Evolutionary conservation across 2,113 vertebrate genomes (phyloP), one percentile per base, ranked within the genome.

Genomic region (Sebastes fasciatus): DNA sequence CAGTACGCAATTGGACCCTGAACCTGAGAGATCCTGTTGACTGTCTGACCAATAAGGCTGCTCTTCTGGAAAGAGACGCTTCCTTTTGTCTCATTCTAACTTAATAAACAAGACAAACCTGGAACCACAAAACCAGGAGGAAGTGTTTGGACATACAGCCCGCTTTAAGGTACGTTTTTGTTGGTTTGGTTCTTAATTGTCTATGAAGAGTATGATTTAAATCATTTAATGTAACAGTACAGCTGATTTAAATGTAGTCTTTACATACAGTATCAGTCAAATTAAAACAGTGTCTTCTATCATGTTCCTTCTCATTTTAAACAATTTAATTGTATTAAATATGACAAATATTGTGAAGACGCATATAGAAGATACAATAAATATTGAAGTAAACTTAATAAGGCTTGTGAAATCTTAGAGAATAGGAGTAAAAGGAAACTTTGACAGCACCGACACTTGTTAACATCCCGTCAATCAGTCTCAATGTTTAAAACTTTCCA

Each of bases 1-100:
- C 95, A 91, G 8, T 85, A 94, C 80, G 94, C 95, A 86, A 86
- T 83, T 85, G 88, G 90, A 90, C 88, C 77, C 90, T 80, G 79
- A 90, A 83, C 90, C 79, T 77, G 77, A 88, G 86, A 90, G 89
- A 88, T 91, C 89, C 86, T 85, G 87, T 83, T 23, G 78, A 83
- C 80, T 45, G 78, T 58, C 80, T 62, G 52, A 89, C 81, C 88
- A 91, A 88, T 74, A 90, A 92, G 77, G 75, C 86, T 77, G 79
- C 91, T 93, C 88, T 89, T 65, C 88, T 90, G 74, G 86, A 80
- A 72, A 86, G 80, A 87, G 85, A 88, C 58, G 71, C 84, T 81
- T 85, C 60, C 55, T 77, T 80, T 90, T 64, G 49, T 86, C 73
- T 85, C 74, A 64, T 83, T 90, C 55, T 80, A 46, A 64, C 57